Conservation (phyloP, 1,140 invertebrate genomes). For the Radopholus similis region DNA sequence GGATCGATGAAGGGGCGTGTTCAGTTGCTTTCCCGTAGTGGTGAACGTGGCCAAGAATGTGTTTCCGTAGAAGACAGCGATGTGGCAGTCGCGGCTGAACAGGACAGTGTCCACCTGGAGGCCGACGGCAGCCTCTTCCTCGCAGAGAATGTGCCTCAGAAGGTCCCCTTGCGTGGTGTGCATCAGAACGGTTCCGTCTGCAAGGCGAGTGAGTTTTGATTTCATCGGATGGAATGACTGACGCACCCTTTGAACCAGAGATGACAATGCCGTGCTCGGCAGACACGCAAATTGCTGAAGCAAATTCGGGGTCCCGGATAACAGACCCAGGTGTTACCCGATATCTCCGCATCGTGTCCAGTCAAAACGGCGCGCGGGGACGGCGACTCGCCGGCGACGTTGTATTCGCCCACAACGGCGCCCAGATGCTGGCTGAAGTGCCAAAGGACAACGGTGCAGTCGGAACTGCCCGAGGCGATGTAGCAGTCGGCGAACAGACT, state of each 20-base stretch:
- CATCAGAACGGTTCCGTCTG: conserved; percentile 88
- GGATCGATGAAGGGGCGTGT: conserved; percentile 63
- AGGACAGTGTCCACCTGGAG: conserved; percentile 29
- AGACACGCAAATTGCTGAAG: conserved; percentile 80
- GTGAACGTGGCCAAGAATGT: conserved; percentile 67
- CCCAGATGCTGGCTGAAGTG: conserved; percentile 95
- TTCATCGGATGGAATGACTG: background rate
- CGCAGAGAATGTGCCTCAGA: conserved; percentile 66
- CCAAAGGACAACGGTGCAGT: conserved; percentile 95
- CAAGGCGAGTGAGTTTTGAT: conserved; percentile 18
- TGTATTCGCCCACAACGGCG: conserved; percentile 82
- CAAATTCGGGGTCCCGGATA: background rate
- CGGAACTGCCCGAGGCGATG: conserved; percentile 90
- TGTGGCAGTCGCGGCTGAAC: conserved; percentile 88
- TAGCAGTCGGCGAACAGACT: conserved; percentile 93
- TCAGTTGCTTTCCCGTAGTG: conserved; percentile 79
- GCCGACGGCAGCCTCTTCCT: conserved; percentile 57
- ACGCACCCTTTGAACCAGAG: conserved; percentile 69
- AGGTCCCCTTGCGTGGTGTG: conserved; percentile 97
- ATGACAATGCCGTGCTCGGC: conserved; percentile 96
- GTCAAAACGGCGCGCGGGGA: conserved; percentile 91
- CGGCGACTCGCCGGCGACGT: conserved; percentile 69
- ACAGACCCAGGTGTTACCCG: conserved; percentile 55
- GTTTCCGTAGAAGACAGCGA: conserved; percentile 78
- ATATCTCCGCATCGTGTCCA: conserved; percentile 90